Base-by-base conservation (phyloP, 2,888 invertebrate species). In the Camptogramma bilineatum region DNA sequence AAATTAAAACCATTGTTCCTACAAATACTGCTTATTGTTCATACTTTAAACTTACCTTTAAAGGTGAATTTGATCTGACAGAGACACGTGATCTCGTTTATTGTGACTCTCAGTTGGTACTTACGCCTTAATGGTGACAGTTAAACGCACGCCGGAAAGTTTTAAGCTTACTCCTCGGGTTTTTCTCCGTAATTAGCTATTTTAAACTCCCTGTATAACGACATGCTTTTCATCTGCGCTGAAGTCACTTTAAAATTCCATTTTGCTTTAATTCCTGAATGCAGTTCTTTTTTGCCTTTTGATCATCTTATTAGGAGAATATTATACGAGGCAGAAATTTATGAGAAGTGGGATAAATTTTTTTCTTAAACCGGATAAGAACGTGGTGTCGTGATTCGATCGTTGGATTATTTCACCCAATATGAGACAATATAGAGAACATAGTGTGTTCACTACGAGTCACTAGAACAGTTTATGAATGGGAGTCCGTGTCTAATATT, bases 181-280 rank as follows among this genome's bases (percentile, higher is more conserved):
- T 82, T 83, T 83, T 83, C 57, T 72, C 73, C 77, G 73, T 83
- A 85, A 85, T 86, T 85, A 83, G 83, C 79, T 80, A 79, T 79
- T 85, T 82, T 81, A 81, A 80, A 81, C 78, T 80, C 76, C 17
- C 72, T 78, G 74, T 79, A 78, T 79, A 84, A 80, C 72, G 84
- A 82, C 77, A 78, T 73, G 77, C 80, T 78, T 80, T 82, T 85
- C 80, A 79, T 82, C 77, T 80, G 66, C 71, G 73, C 72, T 72
- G 74, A 83, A 78, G 70, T 75, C 68, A 70, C 69, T 83, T 84
- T 76, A 78, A 80, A 81, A 79, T 79, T 79, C 68, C 69, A 81
- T 80, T 82, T 80, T 72, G 72, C 76, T 72, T 74, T 76, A 72
- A 76, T 79, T 60, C 9, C 17, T 8, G 55, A 56, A 53, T 57